phyloP scores from a whole-genome alignment of 2,797 vertebrate species.

The Neolamprologus multifasciatus region DNA sequence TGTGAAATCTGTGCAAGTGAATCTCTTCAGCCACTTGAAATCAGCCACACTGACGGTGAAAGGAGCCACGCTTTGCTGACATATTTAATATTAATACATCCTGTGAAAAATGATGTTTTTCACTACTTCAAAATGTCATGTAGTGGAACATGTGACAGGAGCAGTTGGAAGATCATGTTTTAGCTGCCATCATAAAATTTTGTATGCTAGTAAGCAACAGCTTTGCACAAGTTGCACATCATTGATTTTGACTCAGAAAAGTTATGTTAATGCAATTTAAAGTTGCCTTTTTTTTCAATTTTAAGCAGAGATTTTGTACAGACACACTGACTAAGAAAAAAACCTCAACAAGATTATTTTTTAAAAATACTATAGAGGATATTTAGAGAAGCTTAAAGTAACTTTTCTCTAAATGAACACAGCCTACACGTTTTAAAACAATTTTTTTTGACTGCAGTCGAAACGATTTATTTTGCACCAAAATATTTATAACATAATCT shows the following conservation, averaged over 20 bases:
- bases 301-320: neutral
- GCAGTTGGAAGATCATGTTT: neutral
- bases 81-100: neutral
- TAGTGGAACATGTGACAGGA: neutral
- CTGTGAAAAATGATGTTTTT: neutral
- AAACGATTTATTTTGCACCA: neutral
- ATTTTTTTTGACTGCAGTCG: neutral
- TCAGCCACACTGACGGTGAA: neutral
- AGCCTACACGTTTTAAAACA: neutral
- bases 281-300: neutral
- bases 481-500: neutral
- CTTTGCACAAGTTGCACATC: neutral
- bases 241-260: neutral
- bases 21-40: neutral
- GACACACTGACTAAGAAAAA: neutral
- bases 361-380: accelerated
- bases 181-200: neutral
- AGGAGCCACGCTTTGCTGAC: neutral
- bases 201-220: neutral
- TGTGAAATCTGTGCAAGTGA: neutral
- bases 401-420: neutral
- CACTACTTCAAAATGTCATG: neutral
- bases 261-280: neutral
- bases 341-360: neutral
- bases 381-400: neutral